Conservation (phyloP, 1,140 invertebrate genomes). For the Thaumetopoea pityocampa region DNA sequence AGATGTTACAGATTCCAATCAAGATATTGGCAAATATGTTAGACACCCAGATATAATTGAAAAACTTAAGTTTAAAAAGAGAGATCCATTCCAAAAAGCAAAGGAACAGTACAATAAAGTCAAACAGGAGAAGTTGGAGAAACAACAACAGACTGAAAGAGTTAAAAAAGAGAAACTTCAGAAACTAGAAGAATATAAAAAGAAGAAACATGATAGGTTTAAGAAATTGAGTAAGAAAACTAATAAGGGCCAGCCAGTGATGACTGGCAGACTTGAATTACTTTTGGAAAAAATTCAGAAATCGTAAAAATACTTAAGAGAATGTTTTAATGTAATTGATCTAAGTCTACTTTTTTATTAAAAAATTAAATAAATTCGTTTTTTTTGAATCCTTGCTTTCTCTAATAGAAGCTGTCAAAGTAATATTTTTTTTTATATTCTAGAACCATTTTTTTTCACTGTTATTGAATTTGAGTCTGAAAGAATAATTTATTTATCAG, state of each 20-base stretch:
- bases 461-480: no score
- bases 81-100: conserved; percentile 72
- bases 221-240: conserved; percentile 84
- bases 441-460: no score
- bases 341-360: no score
- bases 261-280: conserved; percentile 84
- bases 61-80: conserved; percentile 34
- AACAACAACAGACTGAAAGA: conserved; percentile 67
- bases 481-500: no score
- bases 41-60: conserved; percentile 63
- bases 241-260: conserved; percentile 85
- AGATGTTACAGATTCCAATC: conserved; percentile 33
- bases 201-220: conserved; percentile 80
- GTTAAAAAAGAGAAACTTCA: conserved; percentile 77
- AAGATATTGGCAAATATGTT: conserved; percentile 50
- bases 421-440: no score
- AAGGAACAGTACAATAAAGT: conserved; percentile 76
- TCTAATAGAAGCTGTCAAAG: no score
- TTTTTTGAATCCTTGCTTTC: no score
- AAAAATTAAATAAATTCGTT: no score
- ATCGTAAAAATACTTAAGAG: conserved; percentile 15
- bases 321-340: no score
- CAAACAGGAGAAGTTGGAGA: conserved; percentile 76
- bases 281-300: conserved; percentile 81
- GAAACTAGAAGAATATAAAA: conserved; percentile 80